phyloP scores from a whole-genome alignment of 1,140 invertebrate species.

The Bathynomus jamesi region DNA sequence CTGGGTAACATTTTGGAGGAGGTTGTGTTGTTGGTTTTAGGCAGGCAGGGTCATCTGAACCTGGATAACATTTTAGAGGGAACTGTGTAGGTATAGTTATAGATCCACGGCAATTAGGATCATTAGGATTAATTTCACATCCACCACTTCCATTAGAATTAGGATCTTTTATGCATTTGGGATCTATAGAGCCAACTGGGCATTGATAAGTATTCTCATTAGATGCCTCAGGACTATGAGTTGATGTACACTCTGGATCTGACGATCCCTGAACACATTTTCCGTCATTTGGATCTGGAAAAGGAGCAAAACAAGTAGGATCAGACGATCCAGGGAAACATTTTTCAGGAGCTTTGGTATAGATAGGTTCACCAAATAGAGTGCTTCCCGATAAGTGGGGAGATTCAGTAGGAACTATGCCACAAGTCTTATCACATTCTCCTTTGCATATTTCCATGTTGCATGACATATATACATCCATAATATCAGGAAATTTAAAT shows the following conservation, averaged over 20 bases:
- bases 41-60: slow-evolving; percentile 33
- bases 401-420: slow-evolving; percentile 13
- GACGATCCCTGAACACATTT: slow-evolving; percentile 18
- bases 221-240: slow-evolving; percentile 4
- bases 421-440: slow-evolving; percentile 36
- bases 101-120: no score
- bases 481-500: slow-evolving; percentile 43
- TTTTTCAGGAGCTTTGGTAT: neutral
- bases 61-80: slow-evolving; percentile 27
- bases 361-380: slow-evolving; percentile 30
- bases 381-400: slow-evolving; percentile 28
- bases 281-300: slow-evolving; percentile 4
- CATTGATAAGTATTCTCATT: slow-evolving; percentile 3
- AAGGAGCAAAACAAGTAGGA: neutral
- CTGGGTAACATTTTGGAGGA: neutral
- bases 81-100: no score
- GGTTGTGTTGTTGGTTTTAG: slow-evolving; percentile 6
- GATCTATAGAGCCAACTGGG: slow-evolving; percentile 14
- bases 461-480: slow-evolving; percentile 43
- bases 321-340: slow-evolving; percentile 9
- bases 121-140: no score
- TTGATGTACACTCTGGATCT: slow-evolving; percentile 12
- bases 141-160: neutral
- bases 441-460: slow-evolving; percentile 44
- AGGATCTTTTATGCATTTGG: slow-evolving; percentile 8